Conservation (phyloP, 2,113 vertebrate genomes). For the Myiagra hebetior region DNA sequence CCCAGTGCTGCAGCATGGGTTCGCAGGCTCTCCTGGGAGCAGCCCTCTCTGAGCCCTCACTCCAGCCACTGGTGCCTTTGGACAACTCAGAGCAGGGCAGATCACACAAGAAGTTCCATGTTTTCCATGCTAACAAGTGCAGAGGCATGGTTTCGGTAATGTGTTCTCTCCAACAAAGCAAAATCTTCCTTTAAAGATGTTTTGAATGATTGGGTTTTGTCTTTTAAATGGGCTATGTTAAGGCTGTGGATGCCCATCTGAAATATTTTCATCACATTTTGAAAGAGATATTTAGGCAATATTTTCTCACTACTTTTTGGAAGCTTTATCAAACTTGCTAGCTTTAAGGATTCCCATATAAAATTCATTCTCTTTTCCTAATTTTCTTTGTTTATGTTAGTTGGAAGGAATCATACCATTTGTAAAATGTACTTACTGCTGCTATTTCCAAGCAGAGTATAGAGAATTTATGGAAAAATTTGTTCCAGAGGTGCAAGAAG, state of each 20-base stretch:
- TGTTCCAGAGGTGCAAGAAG: not conserved
- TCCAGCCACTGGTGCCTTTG: accelerated
- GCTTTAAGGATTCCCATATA: not conserved
- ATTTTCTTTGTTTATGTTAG: not conserved
- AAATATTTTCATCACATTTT: not conserved
- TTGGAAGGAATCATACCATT: not conserved
- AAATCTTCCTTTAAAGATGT: not conserved
- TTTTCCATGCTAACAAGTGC: not conserved
- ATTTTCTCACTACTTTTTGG: not conserved
- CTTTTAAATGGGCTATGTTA: not conserved
- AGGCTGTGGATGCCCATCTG: not conserved
- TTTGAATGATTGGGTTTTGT: not conserved
- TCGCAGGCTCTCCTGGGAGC: not conserved
- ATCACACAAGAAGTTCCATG: not conserved
- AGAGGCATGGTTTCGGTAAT: accelerated
- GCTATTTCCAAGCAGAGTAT: not conserved
- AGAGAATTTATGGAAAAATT: not conserved
- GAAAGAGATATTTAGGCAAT: not conserved
- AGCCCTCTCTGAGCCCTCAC: not conserved
- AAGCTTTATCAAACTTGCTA: not conserved
- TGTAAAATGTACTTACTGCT: not conserved
- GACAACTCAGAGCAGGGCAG: not conserved
- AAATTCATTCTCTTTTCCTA: not conserved
- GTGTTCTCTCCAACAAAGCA: accelerated
- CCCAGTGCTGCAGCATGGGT: not conserved